Evolutionary conservation across 2,113 vertebrate species (phyloP).

Genomic region (Telmatochromis brachygnathus): DNA sequence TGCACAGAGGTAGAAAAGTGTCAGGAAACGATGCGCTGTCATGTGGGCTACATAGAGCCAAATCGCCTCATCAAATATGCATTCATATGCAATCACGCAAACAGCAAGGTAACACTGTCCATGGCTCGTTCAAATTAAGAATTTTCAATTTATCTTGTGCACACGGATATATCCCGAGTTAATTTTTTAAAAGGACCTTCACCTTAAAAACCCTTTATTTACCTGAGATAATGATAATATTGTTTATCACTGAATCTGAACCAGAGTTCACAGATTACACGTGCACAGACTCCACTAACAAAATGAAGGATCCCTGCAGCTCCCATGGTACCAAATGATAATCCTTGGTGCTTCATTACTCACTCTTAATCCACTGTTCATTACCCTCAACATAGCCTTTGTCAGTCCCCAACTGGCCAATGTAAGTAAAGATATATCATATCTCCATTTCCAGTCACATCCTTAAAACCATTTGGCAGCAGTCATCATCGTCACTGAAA

Average conservation of each 20-base stretch:
- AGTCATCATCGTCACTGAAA: not conserved
- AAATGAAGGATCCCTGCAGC: not conserved
- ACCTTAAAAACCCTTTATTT: not conserved
- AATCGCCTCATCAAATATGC: constrained; percentile 40
- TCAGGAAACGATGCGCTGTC: constrained; percentile 58
- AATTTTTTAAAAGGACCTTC: not conserved
- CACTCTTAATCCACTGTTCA: constrained; percentile 41
- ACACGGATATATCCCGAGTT: not conserved
- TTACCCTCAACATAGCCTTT: constrained; percentile 39
- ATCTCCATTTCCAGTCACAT: constrained; percentile 44
- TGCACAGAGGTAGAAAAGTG: constrained; percentile 69
- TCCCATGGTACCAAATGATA: constrained; percentile 30
- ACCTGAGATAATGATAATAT: not conserved
- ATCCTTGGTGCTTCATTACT: constrained; percentile 42
- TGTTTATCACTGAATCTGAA: not conserved
- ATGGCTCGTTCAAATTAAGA: not conserved
- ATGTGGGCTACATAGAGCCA: not conserved
- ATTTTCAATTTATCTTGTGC: not conserved
- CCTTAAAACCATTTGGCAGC: constrained; percentile 2
- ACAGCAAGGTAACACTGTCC: constrained; percentile 1
- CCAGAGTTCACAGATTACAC: not conserved
- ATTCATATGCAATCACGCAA: constrained; percentile 10
- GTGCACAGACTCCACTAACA: not conserved
- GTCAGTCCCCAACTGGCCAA: constrained; percentile 27
- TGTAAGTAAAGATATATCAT: constrained; percentile 32